phyloP scores from a whole-genome alignment of 2,888 invertebrate species.

The Ophion ventricosus region DNA sequence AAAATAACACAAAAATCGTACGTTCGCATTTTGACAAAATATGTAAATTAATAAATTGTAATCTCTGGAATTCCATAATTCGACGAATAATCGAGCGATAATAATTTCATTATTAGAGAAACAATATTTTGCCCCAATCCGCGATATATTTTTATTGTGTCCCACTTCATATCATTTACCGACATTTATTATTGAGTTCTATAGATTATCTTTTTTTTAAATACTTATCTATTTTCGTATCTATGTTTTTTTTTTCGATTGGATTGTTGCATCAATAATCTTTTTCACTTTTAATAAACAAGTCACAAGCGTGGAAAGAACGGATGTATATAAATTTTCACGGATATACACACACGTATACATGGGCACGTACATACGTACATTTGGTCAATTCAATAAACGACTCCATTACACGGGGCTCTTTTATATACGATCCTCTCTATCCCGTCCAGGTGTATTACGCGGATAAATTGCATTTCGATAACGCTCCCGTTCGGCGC shows the following conservation, averaged over 20 bases:
- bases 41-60: no score
- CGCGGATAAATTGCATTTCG: slow-evolving; percentile 72
- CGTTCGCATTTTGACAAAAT: not conserved
- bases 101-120: not conserved
- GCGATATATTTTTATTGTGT: not conserved
- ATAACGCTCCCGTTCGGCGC: slow-evolving; percentile 67
- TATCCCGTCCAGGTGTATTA: slow-evolving; percentile 42
- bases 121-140: not conserved
- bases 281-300: not conserved
- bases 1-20: slow-evolving; percentile 16
- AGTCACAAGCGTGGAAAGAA: not conserved
- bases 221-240: not conserved
- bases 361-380: not conserved
- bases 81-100: no score
- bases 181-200: not conserved
- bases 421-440: slow-evolving; percentile 13
- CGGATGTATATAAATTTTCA: not conserved
- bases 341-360: slow-evolving; percentile 9
- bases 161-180: not conserved
- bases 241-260: not conserved
- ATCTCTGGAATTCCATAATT: no score
- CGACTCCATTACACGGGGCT: slow-evolving; percentile 21
- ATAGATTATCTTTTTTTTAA: not conserved
- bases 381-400: slow-evolving; percentile 14
- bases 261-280: not conserved